A percentile compares a stretch with the other conserved stretches of the same genome.
Conservation (phyloP, 1,140 invertebrate species). For the Matsumurasca onukii region DNA sequence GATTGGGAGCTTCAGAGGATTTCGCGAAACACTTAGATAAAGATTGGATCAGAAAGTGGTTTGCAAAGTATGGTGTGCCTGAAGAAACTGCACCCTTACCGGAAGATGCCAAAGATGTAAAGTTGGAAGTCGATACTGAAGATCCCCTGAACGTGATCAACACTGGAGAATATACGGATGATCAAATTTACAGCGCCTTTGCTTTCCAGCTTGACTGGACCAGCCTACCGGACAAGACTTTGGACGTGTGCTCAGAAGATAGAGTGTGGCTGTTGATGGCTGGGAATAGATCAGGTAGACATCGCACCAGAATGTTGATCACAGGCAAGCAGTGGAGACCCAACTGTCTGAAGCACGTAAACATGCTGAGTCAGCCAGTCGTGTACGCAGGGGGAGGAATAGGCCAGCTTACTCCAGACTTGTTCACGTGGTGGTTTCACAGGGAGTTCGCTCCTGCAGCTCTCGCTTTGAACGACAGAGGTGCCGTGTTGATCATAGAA, state of each 20-base stretch:
- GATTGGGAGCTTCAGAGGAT: conserved; percentile 33
- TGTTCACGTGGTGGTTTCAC: conserved; percentile 58
- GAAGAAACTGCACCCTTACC: conserved; percentile 3
- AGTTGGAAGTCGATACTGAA: conserved; percentile 11
- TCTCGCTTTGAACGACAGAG: conserved; percentile 51
- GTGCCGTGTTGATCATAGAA: conserved; percentile 51
- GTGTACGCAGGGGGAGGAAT: conserved; percentile 56
- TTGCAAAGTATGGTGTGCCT: conserved; percentile 35
- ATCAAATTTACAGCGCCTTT: conserved; percentile 52
- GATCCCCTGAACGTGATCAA: conserved; percentile 17
- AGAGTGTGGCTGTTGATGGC: conserved; percentile 55
- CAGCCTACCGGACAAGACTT: conserved; percentile 49
- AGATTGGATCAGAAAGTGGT: conserved; percentile 39
- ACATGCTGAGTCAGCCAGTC: conserved; percentile 57
- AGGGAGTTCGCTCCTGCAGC: conserved; percentile 54
- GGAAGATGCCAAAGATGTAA: conserved; percentile 16
- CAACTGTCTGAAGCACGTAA: conserved; percentile 51
- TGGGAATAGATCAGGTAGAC: conserved; percentile 52
- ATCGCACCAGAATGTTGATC: conserved; percentile 53
- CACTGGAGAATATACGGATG: conserved; percentile 45
- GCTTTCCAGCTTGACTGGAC: conserved; percentile 53
- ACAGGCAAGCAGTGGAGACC: conserved; percentile 54
- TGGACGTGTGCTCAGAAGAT: conserved; percentile 39
- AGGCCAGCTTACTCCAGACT: conserved; percentile 51
- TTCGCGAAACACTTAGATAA: conserved; percentile 30